phyloP scores from a whole-genome alignment of 2,888 invertebrate genomes.

The Resseliella maxima region DNA sequence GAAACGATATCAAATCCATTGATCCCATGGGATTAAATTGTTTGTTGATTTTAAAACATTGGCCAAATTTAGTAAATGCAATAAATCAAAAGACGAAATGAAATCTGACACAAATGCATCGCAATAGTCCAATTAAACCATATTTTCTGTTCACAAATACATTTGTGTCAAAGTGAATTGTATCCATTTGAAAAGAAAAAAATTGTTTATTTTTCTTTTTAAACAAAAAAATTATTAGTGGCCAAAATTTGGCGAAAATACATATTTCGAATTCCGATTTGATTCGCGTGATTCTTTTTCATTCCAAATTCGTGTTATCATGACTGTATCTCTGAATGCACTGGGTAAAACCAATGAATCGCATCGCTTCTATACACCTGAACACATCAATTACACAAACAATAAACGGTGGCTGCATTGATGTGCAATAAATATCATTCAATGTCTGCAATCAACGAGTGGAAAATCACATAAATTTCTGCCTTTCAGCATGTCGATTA shows the following conservation, averaged over 20 bases:
- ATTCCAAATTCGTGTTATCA: no score
- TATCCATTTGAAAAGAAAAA: no score
- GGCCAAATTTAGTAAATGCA: background rate
- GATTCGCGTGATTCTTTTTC: no score
- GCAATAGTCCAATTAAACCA: background rate
- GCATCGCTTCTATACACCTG: background rate
- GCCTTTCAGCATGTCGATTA: slow-evolving; percentile 48
- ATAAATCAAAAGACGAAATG: slow-evolving; percentile 8
- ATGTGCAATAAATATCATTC: slow-evolving; percentile 48
- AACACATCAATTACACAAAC: background rate
- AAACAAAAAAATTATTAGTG: no score
- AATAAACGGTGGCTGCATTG: slow-evolving; percentile 31
- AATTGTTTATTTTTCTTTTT: no score
- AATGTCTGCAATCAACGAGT: slow-evolving; percentile 11
- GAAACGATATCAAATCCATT: background rate
- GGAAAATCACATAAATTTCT: background rate
- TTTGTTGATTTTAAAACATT: background rate
- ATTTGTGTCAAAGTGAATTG: no score
- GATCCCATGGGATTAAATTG: slow-evolving; percentile 29
- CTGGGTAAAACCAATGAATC: no score
- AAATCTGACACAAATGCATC: background rate
- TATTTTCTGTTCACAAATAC: background rate
- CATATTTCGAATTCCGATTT: no score
- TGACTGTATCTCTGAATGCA: no score
- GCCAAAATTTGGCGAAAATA: no score